Evolutionary conservation across 2,888 invertebrate species (phyloP).

Genomic region (Alitta virens): DNA sequence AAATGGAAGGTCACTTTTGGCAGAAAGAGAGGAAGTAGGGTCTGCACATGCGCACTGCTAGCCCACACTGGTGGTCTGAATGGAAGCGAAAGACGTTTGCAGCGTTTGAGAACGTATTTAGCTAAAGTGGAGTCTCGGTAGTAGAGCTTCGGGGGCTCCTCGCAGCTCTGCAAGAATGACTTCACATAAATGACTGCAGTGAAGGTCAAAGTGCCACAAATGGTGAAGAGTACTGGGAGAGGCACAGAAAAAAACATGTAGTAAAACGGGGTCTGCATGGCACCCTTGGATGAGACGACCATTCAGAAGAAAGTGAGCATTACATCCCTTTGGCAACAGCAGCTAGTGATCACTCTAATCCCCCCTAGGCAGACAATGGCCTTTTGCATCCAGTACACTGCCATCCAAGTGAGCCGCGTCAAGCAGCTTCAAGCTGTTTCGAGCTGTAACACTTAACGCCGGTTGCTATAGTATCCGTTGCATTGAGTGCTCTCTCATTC

Average conservation of each 20-base stretch:
- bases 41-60: conserved; percentile 42
- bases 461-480: too few species aligned
- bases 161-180: background rate
- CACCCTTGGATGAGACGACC: background rate
- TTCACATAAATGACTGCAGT: conserved; percentile 3
- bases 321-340: too few species aligned
- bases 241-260: conserved; percentile 13
- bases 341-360: too few species aligned
- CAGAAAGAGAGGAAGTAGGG: conserved; percentile 33
- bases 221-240: conserved; percentile 4
- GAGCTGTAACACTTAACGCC: too few species aligned
- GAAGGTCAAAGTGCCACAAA: background rate
- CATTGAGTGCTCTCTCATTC: too few species aligned
- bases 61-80: conserved; percentile 40
- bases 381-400: too few species aligned
- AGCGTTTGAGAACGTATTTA: conserved; percentile 38
- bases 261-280: conserved; percentile 7
- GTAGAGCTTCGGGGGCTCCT: conserved; percentile 27
- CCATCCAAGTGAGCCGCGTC: too few species aligned
- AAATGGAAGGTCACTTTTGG: conserved; percentile 23
- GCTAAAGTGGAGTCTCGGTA: conserved; percentile 44
- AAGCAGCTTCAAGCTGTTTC: too few species aligned
- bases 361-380: too few species aligned
- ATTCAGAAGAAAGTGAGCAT: too few species aligned
- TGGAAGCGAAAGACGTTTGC: conserved; percentile 35